A percentile compares a stretch with the other conserved stretches of the same genome.
Conservation (phyloP, 2,888 invertebrate genomes). For the Cephonodes hylas region DNA sequence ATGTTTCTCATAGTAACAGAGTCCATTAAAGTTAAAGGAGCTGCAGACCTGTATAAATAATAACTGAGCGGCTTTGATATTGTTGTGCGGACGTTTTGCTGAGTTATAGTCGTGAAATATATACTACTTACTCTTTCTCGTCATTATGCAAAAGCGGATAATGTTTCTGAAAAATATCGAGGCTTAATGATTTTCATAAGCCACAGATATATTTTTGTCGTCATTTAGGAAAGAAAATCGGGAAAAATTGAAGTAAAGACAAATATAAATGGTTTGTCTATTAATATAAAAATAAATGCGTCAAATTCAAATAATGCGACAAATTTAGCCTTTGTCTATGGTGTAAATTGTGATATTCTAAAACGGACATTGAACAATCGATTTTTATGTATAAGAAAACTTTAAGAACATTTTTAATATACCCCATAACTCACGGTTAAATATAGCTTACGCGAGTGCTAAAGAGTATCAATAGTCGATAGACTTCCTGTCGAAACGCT, state of each 20-base stretch:
- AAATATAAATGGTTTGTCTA: neutral
- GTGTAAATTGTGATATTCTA: neutral
- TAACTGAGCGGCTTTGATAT: slow-evolving; percentile 45
- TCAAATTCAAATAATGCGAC: too few relatives aligned
- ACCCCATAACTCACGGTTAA: neutral
- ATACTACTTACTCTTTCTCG: neutral
- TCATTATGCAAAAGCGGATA: neutral
- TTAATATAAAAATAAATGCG: neutral
- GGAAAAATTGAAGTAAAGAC: neutral
- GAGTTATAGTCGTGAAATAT: neutral
- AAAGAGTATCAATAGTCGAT: neutral
- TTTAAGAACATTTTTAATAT: too few relatives aligned
- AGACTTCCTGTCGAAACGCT: neutral
- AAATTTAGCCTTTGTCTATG: neutral
- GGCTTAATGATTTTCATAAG: neutral
- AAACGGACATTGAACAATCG: neutral
- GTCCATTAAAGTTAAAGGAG: slow-evolving; percentile 51
- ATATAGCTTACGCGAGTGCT: neutral
- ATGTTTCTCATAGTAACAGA: slow-evolving; percentile 48
- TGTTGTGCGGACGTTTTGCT: slow-evolving; percentile 13
- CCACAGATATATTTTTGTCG: neutral
- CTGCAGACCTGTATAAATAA: slow-evolving; percentile 50
- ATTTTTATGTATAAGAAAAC: neutral
- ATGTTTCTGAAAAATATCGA: neutral
- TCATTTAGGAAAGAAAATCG: too few relatives aligned